A percentile compares a stretch with the other conserved stretches of the same genome.
Evolutionary conservation across 2,113 vertebrate genomes (phyloP).

Genomic region (Hippocampus guttulatus): DNA sequence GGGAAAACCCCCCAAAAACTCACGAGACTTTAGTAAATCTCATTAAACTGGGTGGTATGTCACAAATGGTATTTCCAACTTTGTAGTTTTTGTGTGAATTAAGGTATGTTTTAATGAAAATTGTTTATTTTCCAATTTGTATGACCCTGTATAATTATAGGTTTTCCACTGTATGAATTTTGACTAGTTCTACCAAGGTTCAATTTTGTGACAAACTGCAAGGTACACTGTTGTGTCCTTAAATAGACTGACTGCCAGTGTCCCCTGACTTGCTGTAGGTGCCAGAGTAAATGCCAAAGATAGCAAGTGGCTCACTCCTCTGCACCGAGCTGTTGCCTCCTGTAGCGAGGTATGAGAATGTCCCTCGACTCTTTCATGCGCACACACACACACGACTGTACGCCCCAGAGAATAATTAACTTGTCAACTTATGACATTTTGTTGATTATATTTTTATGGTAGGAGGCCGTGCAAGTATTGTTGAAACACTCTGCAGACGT

Average conservation of each 20-base stretch:
- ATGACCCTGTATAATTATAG: neutral
- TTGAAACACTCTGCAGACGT: slow-evolving; percentile 97
- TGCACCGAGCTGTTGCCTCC: slow-evolving; percentile 97
- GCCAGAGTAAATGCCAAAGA: slow-evolving; percentile 99
- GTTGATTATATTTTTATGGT: slow-evolving; percentile 21
- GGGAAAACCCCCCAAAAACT: too few relatives aligned
- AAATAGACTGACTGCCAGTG: slow-evolving; percentile 10
- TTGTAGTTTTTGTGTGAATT: too few relatives aligned
- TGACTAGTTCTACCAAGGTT: neutral
- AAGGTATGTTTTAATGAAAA: too few relatives aligned
- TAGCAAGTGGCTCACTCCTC: slow-evolving; percentile 99
- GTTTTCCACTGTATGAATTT: neutral
- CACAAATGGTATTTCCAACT: too few relatives aligned
- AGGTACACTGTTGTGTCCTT: neutral
- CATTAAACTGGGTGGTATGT: too few relatives aligned
- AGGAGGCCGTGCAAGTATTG: slow-evolving; percentile 97
- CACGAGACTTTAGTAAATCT: too few relatives aligned
- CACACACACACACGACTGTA: too few relatives aligned
- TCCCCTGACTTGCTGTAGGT: slow-evolving; percentile 70
- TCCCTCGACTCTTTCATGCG: neutral
- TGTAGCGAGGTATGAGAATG: slow-evolving; percentile 87
- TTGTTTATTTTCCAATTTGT: neutral
- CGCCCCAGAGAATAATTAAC: neutral
- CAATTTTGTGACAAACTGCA: slow-evolving; percentile 4
- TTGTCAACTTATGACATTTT: neutral